Base-by-base conservation (phyloP, 2,113 vertebrate species). In the Tragulus kanchil region DNA sequence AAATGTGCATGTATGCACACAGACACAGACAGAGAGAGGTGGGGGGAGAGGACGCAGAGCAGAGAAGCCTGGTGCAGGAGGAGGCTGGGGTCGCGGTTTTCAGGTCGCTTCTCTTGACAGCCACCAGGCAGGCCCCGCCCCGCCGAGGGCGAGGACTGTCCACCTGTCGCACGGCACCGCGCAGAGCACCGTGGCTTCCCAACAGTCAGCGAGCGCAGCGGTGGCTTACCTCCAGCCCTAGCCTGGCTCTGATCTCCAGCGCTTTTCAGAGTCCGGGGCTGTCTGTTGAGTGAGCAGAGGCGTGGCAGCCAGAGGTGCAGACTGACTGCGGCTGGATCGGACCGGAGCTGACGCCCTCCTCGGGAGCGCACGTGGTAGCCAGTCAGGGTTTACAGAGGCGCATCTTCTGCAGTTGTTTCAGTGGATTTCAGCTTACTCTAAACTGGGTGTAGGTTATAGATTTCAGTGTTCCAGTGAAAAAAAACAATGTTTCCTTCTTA, bases 391-490 rank as follows among this genome's bases (percentile, higher is more conserved):
- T 59, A 58, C 48, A 61, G 58, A 95, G 17, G 3, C 42, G 1
- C 62, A 15, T 45, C 45, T 86, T 73, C 79, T 65, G 31, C 14
- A 48, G 7, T 2, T 62, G 28, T 94, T 96, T 95, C 16, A 77
- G 0, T 45, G 71, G 23, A 85, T 69, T 84, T 48, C 67, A 82
- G 4, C 52, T 87, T 69, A 85, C 85, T 94, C 84, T 89, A 93
- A 92, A 84, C 84, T 86, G 85, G 64, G 50, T 61, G 5, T 78
- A 48, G 73, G 45, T 75, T 85, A 65, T 58, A 94, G 85, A 91
- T 86, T 69, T 94, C 59, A 48, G 11, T 86, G 85, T 79, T 62
- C 50, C 65, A 73, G 1, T 82, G 26, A 8, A 67, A 56, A 75
- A 87, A 82, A 8, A 1, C 52, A 65, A 4, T 85, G 52, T 58